Evolutionary conservation across 2,888 invertebrate species (phyloP), one percentile per base, ranked within the genome.

Genomic region (Fragum whitleyi): DNA sequence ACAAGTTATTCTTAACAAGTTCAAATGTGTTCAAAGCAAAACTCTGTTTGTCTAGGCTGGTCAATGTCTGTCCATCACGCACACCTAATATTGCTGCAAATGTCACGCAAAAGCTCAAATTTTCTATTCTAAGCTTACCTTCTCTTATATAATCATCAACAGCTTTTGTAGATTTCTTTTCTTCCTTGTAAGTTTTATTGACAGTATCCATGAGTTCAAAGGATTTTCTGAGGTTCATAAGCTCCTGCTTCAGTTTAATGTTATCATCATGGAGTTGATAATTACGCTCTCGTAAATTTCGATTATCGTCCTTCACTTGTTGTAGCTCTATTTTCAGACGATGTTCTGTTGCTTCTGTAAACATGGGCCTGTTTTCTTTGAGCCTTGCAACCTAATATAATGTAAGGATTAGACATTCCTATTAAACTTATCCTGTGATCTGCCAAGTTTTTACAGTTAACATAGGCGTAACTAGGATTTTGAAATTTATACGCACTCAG

Each of bases 201-300:
- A 67, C 23, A 75, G 47, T 75, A 65, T 79, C 83, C 59, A 81
- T 71, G 6, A 82, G 51, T 47, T 86, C 87, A n/a, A 85, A 32
- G 3, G 82, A 78, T 51, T 82, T 86, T 26, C 86, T 81, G 16
- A 86, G 74, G 42, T 88, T 84, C 42, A 67, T 65, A 26, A 89
- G 73, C 75, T 90, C 88, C 47, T 91, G 90, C 59, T 87, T 88
- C 21, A 92, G 78, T 59, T 86, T 82, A 36, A 92, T 85, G 78
- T 92, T 93, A 77, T 93, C 92, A 74, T 93, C 92, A 42, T 92
- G 91, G 32, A 93, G 87, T 61, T 88, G 86, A 81, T 91, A 90
- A 74, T 93, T 93, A 65, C 90, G 86, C 77, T 92, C 92, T 39
- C 91, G 84, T 53, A 92, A 81, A 11, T 84, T 88, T 9, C 90